Evolutionary conservation across 2,113 vertebrate species (phyloP).

Genomic region (Paratilapia polleni): DNA sequence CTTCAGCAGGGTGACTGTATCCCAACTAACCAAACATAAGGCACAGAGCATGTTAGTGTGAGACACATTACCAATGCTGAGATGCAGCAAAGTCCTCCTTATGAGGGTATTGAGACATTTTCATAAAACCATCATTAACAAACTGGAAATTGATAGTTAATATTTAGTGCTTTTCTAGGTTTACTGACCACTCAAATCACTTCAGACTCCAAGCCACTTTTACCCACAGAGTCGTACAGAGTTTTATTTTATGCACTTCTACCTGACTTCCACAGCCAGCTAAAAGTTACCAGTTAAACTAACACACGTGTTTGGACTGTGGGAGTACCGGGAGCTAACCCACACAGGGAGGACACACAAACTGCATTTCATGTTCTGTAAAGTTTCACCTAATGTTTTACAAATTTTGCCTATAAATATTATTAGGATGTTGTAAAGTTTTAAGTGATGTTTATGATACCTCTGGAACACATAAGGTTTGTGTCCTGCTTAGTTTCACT

Average conservation of each 20-base stretch:
- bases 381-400: too few species aligned
- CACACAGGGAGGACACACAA: neutral
- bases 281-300: neutral
- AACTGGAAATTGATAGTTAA: accelerated
- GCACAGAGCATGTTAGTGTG: neutral
- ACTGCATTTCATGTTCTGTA: neutral
- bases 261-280: neutral
- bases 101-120: neutral
- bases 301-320: too few species aligned
- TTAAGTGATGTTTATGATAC: too few species aligned
- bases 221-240: neutral
- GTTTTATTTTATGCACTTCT: neutral
- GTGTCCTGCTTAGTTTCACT: accelerated
- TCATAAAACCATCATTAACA: neutral
- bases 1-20: neutral
- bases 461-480: neutral
- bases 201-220: neutral
- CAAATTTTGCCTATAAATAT: too few species aligned
- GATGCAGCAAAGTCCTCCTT: neutral
- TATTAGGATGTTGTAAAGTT: too few species aligned
- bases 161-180: neutral
- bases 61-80: neutral
- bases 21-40: neutral
- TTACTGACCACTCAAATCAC: neutral
- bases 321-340: neutral